Conservation (phyloP, 2,113 vertebrate genomes). For the Andinoacara biseriatus region DNA sequence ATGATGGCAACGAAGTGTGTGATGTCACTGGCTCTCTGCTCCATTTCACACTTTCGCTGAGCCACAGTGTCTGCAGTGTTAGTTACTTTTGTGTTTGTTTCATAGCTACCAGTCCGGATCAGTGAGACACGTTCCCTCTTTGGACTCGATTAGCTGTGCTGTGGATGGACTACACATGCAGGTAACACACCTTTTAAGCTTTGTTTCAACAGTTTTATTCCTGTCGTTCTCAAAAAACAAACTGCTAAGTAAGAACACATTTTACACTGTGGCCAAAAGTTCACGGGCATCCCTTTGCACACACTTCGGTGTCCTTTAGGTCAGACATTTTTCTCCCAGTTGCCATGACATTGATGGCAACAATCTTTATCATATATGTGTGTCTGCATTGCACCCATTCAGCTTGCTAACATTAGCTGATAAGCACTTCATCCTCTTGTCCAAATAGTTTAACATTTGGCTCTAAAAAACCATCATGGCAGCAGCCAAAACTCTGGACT, state of each 20-base stretch:
- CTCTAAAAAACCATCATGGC: too few species aligned
- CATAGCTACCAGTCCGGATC: slow-evolving; percentile 77
- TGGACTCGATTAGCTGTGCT: slow-evolving; percentile 84
- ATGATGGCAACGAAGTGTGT: background rate
- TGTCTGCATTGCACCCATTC: background rate
- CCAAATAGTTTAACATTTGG: background rate
- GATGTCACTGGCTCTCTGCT: background rate
- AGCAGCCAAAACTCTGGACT: background rate
- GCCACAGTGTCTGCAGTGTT: background rate
- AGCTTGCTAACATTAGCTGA: background rate
- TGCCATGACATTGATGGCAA: background rate
- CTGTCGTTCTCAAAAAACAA: background rate
- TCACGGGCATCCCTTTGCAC: background rate
- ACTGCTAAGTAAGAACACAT: background rate
- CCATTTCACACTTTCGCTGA: background rate
- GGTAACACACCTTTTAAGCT: slow-evolving; percentile 57
- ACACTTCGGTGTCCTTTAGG: background rate
- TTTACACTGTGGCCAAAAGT: background rate
- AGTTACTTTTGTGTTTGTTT: background rate
- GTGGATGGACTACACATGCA: slow-evolving; percentile 81
- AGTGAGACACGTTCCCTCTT: slow-evolving; percentile 82
- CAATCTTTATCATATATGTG: background rate
- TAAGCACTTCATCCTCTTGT: background rate
- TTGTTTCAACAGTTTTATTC: background rate
- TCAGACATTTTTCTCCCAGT: background rate